Percentiles rank a stretch among this genome's conserved stretches.
Conservation (phyloP, 2,888 invertebrate species). For the Cosmorhoe ocellata region DNA sequence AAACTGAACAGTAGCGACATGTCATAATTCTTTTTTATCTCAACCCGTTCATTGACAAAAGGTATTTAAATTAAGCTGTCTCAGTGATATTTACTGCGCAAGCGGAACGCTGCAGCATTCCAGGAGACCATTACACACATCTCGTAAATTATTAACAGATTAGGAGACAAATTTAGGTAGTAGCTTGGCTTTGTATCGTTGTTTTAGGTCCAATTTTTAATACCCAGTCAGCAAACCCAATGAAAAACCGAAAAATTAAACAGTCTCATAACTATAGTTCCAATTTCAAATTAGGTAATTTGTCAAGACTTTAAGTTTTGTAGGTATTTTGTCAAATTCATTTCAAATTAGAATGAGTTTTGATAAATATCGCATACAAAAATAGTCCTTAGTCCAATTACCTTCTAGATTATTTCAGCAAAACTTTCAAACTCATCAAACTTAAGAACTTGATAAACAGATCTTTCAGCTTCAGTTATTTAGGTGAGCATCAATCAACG, state of each 20-base stretch:
- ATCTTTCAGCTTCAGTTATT: conserved; percentile 64
- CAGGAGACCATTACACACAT: conserved; percentile 55
- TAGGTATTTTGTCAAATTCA: too few species aligned
- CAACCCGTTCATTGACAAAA: conserved; percentile 83
- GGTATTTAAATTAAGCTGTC: conserved; percentile 83
- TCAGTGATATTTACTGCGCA: conserved; percentile 74
- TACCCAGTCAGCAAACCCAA: too few species aligned
- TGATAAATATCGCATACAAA: too few species aligned
- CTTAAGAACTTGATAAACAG: conserved; percentile 17
- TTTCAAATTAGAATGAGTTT: too few species aligned
- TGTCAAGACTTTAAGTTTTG: too few species aligned
- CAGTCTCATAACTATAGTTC: too few species aligned
- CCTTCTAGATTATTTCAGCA: too few species aligned
- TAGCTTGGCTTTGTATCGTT: not conserved
- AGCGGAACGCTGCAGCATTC: conserved; percentile 57
- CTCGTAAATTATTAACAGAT: conserved; percentile 49
- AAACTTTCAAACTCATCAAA: not conserved
- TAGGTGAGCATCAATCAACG: conserved; percentile 68
- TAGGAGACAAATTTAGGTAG: conserved; percentile 38
- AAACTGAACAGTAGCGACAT: conserved; percentile 57
- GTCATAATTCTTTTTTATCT: conserved; percentile 80
- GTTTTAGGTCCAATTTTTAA: not conserved
- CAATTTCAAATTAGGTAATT: too few species aligned
- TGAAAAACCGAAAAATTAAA: too few species aligned
- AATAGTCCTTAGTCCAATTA: too few species aligned